phyloP scores from a whole-genome alignment of 2,113 vertebrate genomes.

The Sprattus sprattus region DNA sequence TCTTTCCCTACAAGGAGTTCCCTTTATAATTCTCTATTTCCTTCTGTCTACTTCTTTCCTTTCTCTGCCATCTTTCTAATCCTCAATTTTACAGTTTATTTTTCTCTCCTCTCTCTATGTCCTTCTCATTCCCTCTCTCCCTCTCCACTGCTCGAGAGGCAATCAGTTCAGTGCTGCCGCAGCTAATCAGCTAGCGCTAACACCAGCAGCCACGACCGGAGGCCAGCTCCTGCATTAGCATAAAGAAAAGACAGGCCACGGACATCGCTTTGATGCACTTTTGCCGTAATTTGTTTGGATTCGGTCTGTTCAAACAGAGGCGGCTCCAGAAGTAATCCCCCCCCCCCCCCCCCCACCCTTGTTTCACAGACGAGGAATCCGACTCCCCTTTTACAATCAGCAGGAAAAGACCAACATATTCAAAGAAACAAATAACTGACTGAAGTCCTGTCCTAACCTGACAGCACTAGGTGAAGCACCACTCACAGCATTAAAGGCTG shows the following conservation, averaged over 20 bases:
- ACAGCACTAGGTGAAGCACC: neutral
- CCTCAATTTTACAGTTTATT: too few species aligned
- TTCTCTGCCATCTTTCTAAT: too few species aligned
- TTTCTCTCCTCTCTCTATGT: too few species aligned
- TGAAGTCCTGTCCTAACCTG: neutral
- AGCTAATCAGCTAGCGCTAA: conserved; percentile 12
- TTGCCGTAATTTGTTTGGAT: conserved; percentile 38
- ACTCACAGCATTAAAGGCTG: neutral
- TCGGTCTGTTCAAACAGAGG: conserved; percentile 26
- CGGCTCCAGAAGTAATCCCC: neutral
- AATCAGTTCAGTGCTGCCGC: conserved; percentile 27
- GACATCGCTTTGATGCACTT: conserved; percentile 33
- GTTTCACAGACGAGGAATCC: neutral
- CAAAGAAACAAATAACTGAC: neutral
- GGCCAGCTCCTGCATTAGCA: conserved; percentile 23
- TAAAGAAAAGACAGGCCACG: conserved; percentile 28
- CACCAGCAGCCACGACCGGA: neutral
- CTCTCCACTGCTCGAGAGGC: neutral
- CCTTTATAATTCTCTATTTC: too few species aligned
- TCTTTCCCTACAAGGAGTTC: too few species aligned
- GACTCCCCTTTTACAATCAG: too few species aligned
- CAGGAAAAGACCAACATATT: neutral
- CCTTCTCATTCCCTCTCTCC: neutral
- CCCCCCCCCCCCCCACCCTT: neutral
- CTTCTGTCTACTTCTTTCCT: too few species aligned